Evolutionary conservation across 2,113 vertebrate genomes (phyloP), one percentile per base, ranked within the genome.

Genomic region (Sylvicapra grimmia): DNA sequence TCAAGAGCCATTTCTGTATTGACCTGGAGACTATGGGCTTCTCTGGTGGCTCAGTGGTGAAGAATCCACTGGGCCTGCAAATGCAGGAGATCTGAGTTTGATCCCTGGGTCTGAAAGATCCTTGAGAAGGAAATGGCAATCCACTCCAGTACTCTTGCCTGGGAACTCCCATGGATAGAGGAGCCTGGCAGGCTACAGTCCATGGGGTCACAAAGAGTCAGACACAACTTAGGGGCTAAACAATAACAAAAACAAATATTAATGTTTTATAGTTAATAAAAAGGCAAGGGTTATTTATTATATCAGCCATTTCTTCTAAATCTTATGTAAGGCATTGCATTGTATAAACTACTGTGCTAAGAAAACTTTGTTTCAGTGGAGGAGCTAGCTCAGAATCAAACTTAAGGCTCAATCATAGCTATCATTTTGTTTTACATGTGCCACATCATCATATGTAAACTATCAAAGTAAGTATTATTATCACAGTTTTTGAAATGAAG

Each of bases 1-100:
- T 88, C 40, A 88, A 96, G 80, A 95, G 15, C 8, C 44, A 75
- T 27, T 92, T 94, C 54, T 94, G 8, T 63, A 90, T 61, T 79
- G 79, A 29, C 6, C 90, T 88, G 25, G 56, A 93, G 11, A 68
- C 25, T 31, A 2, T 72, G n/a, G n/a, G 19, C n/a, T 72, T 72
- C 68, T 72, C 68, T 72, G n/a, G 19, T 40, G 68, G 68, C 68
- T 72, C 10, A 40, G n/a, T 1, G 5, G 68, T 72, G 10, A 72
- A 40, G 68, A 23, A 72, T 40, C 68, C 19, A 72, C 19, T 19
- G 23, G 10, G 5, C n/a, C 19, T 72, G n/a, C n/a, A 72, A 72
- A 72, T 72, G 68, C 68, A 40, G n/a, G 68, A 72, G n/a, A 6
- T 40, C n/a, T 40, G 68, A 40, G 68, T 72, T 72, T 3, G 10